These are phyloP conservation scores for Drosophila pallidifrons DNA, from an alignment of 1,140 invertebrate species.

Conservation along the genomic window DNA sequence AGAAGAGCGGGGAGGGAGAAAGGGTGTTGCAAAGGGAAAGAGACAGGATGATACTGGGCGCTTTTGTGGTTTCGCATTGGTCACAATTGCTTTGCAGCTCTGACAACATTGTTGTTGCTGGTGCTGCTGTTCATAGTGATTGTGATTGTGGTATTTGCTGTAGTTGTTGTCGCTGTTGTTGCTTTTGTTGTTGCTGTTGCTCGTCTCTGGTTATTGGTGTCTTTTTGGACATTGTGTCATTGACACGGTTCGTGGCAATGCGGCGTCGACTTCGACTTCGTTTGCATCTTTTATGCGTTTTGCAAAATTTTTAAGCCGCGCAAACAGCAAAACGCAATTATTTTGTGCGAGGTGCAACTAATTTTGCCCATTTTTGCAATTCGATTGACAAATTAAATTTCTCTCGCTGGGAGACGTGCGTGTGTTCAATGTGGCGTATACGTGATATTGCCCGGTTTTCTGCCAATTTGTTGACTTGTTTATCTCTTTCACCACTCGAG, in stretches of 20 bases:
- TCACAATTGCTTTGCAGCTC: conserved; percentile 37
- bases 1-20: not conserved
- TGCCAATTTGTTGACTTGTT: conserved; percentile 22
- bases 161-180: conserved; percentile 24
- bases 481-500: conserved; percentile 1
- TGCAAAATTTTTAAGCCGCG: conserved; percentile 67
- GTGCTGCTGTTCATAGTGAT: conserved; percentile 12
- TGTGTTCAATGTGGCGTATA: conserved; percentile 53
- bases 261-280: conserved; percentile 24
- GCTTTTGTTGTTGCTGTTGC: conserved; percentile 41
- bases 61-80: conserved; percentile 44
- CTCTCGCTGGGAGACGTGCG: conserved; percentile 35
- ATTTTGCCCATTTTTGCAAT: conserved; percentile 47
- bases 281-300: conserved; percentile 73
- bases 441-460: conserved; percentile 48
- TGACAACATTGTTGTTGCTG: conserved; percentile 18
- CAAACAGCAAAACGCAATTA: conserved; percentile 62
- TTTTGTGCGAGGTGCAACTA: conserved; percentile 44
- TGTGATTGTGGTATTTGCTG: conserved; percentile 19
- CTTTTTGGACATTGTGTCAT: conserved; percentile 58
- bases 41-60: not conserved
- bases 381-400: conserved; percentile 69
- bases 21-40: not conserved
- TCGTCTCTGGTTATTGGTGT: conserved; percentile 29
- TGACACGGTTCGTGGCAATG: conserved; percentile 62